Evolutionary conservation across 2,888 invertebrate genomes (phyloP), one percentile per base, ranked within the genome.

Genomic region (Caenorhabditis drosophilae): DNA sequence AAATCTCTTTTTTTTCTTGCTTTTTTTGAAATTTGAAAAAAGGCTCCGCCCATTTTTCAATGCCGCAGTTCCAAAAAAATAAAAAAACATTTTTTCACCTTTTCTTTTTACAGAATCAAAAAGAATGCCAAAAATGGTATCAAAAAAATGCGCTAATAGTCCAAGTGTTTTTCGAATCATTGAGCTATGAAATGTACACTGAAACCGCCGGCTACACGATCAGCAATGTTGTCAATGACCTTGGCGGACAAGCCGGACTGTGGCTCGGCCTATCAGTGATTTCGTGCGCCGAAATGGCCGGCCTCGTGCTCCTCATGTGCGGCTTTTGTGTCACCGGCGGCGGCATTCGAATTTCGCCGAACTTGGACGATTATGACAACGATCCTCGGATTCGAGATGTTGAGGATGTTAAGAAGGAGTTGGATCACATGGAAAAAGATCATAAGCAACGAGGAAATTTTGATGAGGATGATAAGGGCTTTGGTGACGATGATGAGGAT

Each of bases 241-340:
- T 85, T 23, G 85, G 84, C 2, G 85, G 84, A 22, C 84, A 84
- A 57, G 79, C 84, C 20, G 85, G 85, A 7, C 68, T 85, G 16
- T 85, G 84, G 84, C 64, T 85, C 11, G 85, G 85, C 4, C 70
- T 85, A 22, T 84, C 84, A 1, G 83, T 84, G 44, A 83, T 85
- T 41, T 84, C 85, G 0, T 54, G 83, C 2, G 82, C 84, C 4
- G 85, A 71, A 64, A 56, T 61, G 46, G 25, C 50, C 36, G 72
- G 75, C 2, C 34, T 74, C 7, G 35, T 71, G 6, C 11, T 70
- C 2, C 45, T 74, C 0, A 55, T 74, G 46, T 46, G 59, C 12
- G 61, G 58, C 9, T 74, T 59, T 51, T 72, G 70, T 47, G 56
- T 62, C 9, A 48, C 60, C 12, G 69, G 74, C 12, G 71, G 67